Percentiles rank a stretch among this genome's conserved stretches.
Conservation (phyloP, 2,113 vertebrate species). For the Serilophus lunatus region DNA sequence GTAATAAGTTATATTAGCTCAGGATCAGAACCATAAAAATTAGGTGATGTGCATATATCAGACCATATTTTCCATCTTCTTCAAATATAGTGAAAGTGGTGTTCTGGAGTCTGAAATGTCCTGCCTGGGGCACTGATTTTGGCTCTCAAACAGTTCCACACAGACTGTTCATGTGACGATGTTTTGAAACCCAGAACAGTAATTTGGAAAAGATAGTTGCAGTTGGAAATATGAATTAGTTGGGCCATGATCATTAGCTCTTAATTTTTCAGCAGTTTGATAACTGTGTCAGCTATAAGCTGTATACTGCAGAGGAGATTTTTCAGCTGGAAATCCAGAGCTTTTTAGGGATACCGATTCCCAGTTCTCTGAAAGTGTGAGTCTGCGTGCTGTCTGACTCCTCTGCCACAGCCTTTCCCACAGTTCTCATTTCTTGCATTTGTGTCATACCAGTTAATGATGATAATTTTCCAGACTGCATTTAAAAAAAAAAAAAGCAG, state of each 20-base stretch:
- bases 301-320: not conserved
- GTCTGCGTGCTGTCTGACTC: not conserved
- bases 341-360: not conserved
- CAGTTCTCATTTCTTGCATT: not conserved
- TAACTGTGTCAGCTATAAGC: not conserved
- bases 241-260: not conserved
- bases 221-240: not conserved
- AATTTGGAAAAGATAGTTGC: not conserved
- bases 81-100: not conserved
- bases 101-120: not conserved
- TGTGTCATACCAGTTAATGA: not conserved
- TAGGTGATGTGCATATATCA: not conserved
- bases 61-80: not conserved
- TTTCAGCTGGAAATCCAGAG: not conserved
- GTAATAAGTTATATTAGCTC: not conserved
- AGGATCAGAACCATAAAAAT: not conserved
- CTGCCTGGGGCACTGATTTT: not conserved
- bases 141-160: fast-evolving
- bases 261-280: not conserved
- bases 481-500: not conserved
- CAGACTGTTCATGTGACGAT: not conserved
- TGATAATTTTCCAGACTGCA: not conserved
- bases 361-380: not conserved
- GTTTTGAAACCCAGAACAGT: not conserved
- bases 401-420: not conserved